These are phyloP conservation scores for Macrobrachium rosenbergii DNA, from an alignment of 1,140 invertebrate species.

Conservation along the genomic window DNA sequence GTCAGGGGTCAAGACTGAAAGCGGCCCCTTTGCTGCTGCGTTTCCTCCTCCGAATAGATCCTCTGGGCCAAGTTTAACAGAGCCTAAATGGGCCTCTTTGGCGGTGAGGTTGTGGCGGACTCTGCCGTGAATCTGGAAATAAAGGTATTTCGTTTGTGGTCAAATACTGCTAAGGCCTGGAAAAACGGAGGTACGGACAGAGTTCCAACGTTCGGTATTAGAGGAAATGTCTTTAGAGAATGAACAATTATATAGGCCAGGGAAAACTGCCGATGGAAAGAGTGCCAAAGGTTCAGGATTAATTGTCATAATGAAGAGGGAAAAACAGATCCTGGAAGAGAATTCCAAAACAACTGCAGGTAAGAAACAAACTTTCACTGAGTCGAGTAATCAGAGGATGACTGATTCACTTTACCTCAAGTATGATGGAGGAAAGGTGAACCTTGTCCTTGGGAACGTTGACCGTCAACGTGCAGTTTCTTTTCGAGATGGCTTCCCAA, in stretches of 20 bases:
- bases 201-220: too few relatives aligned
- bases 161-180: neutral
- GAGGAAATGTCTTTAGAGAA: too few relatives aligned
- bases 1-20: neutral
- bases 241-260: too few relatives aligned
- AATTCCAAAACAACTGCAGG: too few relatives aligned
- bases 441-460: conserved; percentile 29
- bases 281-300: too few relatives aligned
- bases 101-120: conserved; percentile 26
- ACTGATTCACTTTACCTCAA: neutral
- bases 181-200: neutral
- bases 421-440: conserved; percentile 5
- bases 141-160: neutral
- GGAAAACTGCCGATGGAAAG: too few relatives aligned
- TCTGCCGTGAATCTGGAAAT: conserved; percentile 28
- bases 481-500: conserved; percentile 39
- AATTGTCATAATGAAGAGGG: too few relatives aligned
- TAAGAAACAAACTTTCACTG: too few relatives aligned
- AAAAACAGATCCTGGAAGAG: too few relatives aligned
- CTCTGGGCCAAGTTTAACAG: conserved; percentile 28
- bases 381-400: neutral
- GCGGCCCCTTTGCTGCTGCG: neutral
- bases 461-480: conserved; percentile 22
- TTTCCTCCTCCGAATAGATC: conserved; percentile 39
- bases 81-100: conserved; percentile 30